Conservation (phyloP, 2,888 invertebrate genomes). For the Mechanitis mazaeus region DNA sequence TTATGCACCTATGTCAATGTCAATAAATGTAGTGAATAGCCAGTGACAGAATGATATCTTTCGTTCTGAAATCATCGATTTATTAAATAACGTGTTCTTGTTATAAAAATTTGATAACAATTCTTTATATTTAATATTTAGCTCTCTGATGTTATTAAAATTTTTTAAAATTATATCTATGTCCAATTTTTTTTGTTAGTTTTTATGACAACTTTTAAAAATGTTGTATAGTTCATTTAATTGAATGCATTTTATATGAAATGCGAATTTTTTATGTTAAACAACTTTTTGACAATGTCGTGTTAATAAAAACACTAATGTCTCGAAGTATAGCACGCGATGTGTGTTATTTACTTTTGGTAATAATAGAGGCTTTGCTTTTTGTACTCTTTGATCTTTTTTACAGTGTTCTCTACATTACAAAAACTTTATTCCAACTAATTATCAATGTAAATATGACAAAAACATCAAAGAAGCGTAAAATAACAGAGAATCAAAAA, state of each 20-base stretch:
- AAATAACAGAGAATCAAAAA: slow-evolving; percentile 41
- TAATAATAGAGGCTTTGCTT: slow-evolving; percentile 47
- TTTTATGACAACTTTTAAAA: no score
- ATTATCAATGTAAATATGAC: slow-evolving; percentile 56
- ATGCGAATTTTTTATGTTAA: slow-evolving; percentile 13
- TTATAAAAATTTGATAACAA: no score
- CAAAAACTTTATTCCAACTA: slow-evolving; percentile 38
- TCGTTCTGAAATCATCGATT: not conserved
- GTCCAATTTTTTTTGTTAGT: no score
- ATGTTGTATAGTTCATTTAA: no score
- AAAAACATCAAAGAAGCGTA: slow-evolving; percentile 55
- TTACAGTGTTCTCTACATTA: slow-evolving; percentile 34
- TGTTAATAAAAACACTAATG: slow-evolving; percentile 32
- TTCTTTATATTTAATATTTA: no score
- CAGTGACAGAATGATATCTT: not conserved
- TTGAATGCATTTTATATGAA: not conserved
- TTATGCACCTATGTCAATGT: slow-evolving; percentile 8
- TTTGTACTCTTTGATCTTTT: slow-evolving; percentile 39
- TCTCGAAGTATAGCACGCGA: slow-evolving; percentile 7
- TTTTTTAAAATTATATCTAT: no score
- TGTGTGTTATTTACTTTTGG: slow-evolving; percentile 49
- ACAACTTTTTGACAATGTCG: slow-evolving; percentile 44
- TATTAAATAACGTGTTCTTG: not conserved
- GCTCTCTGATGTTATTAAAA: no score
- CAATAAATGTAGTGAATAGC: not conserved